A percentile compares a stretch with the other conserved stretches of the same genome.
These are phyloP conservation scores for Poecilia velifera DNA, from an alignment of 2,797 vertebrate genomes.

Conservation along the genomic window DNA sequence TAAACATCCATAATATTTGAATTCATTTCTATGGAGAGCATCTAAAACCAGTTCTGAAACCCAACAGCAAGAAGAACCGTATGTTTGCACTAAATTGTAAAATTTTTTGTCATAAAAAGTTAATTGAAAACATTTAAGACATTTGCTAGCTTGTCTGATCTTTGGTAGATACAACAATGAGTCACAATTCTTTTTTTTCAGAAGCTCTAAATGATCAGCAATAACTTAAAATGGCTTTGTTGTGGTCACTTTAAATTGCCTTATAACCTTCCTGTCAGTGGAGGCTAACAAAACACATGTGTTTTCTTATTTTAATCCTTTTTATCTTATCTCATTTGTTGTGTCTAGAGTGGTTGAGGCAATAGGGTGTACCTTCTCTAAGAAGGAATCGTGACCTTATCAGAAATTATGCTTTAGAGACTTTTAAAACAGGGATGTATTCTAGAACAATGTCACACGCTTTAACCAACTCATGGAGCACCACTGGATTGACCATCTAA, in stretches of 20 bases:
- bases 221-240: background rate
- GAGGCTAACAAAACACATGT: background rate
- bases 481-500: background rate
- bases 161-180: background rate
- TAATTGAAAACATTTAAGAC: background rate
- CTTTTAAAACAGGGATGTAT: background rate
- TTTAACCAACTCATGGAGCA: background rate
- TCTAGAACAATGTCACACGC: background rate
- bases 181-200: background rate
- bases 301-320: background rate
- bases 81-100: background rate
- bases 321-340: background rate
- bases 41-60: background rate
- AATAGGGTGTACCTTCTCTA: background rate
- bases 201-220: background rate
- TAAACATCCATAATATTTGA: slow-evolving; percentile 23
- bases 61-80: background rate
- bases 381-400: background rate
- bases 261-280: background rate
- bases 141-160: background rate
- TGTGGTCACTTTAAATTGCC: background rate
- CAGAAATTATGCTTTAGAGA: background rate
- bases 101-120: background rate
- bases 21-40: background rate
- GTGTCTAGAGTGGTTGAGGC: background rate